phyloP scores from a whole-genome alignment of 2,888 invertebrate genomes.

The Drosophila rubida region DNA sequence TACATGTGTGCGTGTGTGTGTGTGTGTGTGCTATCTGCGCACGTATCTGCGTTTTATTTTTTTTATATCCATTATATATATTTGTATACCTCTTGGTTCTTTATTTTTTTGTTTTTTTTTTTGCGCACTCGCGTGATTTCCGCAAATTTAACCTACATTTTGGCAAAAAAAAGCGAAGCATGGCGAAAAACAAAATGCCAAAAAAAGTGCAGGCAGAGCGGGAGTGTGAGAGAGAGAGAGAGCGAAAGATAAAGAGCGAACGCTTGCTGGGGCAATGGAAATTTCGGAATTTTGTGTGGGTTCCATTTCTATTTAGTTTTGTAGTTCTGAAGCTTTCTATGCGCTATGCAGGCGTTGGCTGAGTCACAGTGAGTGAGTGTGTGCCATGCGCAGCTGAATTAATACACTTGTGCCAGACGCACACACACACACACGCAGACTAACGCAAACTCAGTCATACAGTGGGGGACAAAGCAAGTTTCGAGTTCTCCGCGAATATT shows the following conservation, averaged over 20 bases:
- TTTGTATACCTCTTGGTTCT: conserved; percentile 38
- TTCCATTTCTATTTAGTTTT: conserved; percentile 13
- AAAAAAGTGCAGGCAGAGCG: conserved; percentile 47
- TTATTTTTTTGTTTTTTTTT: conserved; percentile 23
- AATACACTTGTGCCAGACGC: conserved; percentile 65
- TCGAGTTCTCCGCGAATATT: conserved; percentile 47
- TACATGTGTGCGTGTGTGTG: conserved; percentile 10
- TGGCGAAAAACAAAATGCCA: conserved; percentile 45
- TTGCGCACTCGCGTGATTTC: conserved; percentile 70
- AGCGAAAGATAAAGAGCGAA: not conserved
- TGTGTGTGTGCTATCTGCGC: conserved; percentile 33
- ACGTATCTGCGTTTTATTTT: conserved; percentile 40
- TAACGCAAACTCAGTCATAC: conserved; percentile 11
- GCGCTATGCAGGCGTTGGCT: conserved; percentile 41
- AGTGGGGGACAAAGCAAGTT: conserved; percentile 32
- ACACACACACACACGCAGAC: conserved; percentile 35
- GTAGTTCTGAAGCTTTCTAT: conserved; percentile 41
- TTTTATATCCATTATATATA: conserved; percentile 53
- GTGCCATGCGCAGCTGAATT: conserved; percentile 57
- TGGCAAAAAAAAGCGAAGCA: conserved; percentile 43
- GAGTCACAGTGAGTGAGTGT: conserved; percentile 25
- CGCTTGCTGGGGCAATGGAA: conserved; percentile 8
- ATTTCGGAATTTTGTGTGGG: conserved; percentile 23
- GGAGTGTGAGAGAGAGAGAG: not conserved
- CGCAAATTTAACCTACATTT: conserved; percentile 78